phyloP scores from a whole-genome alignment of 2,797 vertebrate species.

The Protonibea diacanthus region DNA sequence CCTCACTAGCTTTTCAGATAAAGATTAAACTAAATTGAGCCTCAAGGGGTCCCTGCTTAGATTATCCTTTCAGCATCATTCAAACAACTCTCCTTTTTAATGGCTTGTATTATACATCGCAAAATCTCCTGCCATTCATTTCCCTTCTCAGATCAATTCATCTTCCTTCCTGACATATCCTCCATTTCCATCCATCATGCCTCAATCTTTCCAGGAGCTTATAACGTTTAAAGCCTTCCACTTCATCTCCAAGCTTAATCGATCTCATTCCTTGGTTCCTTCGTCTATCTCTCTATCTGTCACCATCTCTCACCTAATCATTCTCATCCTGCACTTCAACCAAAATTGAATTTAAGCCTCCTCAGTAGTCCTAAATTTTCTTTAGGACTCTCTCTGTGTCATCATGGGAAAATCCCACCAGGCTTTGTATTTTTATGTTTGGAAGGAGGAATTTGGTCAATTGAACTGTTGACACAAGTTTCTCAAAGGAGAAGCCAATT shows the following conservation, averaged over 20 bases:
- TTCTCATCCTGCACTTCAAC: slow-evolving; percentile 7
- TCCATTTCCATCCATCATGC: slow-evolving; percentile 9
- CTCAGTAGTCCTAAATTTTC: neutral
- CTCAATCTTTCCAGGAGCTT: slow-evolving; percentile 10
- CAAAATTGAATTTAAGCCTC: slow-evolving; percentile 6
- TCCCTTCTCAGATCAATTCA: slow-evolving; percentile 1
- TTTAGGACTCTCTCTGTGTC: neutral
- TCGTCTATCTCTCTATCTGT: neutral
- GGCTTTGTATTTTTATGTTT: neutral
- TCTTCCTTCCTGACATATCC: slow-evolving; percentile 5
- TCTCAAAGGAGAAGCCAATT: neutral
- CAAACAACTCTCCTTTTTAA: slow-evolving; percentile 6
- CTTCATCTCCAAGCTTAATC: slow-evolving; percentile 12
- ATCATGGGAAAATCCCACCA: neutral
- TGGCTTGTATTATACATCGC: neutral
- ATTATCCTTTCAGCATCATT: slow-evolving; percentile 7
- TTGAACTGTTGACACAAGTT: neutral
- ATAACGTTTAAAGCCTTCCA: slow-evolving; percentile 7
- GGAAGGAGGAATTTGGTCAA: neutral
- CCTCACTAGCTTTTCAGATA: neutral
- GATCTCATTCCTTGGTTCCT: slow-evolving; percentile 12
- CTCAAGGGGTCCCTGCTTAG: neutral
- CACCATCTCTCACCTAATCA: slow-evolving; percentile 9
- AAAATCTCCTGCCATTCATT: slow-evolving; percentile 8
- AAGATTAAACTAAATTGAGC: slow-evolving; percentile 26